Evolutionary conservation across 2,797 vertebrate genomes (phyloP), one percentile per base, ranked within the genome.

Genomic region (Eulemur albifrons): DNA sequence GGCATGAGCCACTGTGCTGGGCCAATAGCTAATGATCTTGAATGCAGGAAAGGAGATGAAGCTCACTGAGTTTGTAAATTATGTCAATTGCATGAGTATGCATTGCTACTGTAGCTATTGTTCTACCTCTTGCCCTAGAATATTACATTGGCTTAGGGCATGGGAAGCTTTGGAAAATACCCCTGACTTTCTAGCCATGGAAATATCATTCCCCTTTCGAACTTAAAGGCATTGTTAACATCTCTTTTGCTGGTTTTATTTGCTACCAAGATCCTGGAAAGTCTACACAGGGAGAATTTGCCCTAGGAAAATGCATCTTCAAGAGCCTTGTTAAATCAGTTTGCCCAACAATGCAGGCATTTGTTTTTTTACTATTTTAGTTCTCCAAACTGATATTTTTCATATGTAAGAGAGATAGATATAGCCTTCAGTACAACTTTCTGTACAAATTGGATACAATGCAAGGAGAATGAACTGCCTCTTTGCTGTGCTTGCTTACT

Each of bases 291-390:
- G 30, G 59, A 94, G 4, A 43, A 2, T 27, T 83, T 93, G 20
- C 48, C 27, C 21, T 25, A 82, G 25, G 61, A 82, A 96, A 98
- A 95, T 86, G 67, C 21, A 93, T 97, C 70, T 76, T 45, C 32
- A 96, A 94, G 90, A 45, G 27, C n/a, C 40, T 86, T 94, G 43
- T 57, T 97, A 92, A 97, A 97, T 73, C 38, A 92, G 40, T 97
- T 98, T 97, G n/a, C 63, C 20, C 97, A 96, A 93, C 50, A 94
- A 96, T 54, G 30, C 40, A 92, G 25, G 43, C 75, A 2, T 52
- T n/a, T n/a, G 88, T 12, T 84, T 38, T 2, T 35, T 88, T 17
- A 83, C 45, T 23, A 12, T 83, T 38, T 93, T 92, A 45, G 48
- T 65, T 88, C 21, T 65, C 32, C 67, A 90, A 93, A 90, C 23